Percentiles rank a stretch among this genome's conserved stretches.
Conservation (phyloP, 2,113 vertebrate species). For the Pipra filicauda region DNA sequence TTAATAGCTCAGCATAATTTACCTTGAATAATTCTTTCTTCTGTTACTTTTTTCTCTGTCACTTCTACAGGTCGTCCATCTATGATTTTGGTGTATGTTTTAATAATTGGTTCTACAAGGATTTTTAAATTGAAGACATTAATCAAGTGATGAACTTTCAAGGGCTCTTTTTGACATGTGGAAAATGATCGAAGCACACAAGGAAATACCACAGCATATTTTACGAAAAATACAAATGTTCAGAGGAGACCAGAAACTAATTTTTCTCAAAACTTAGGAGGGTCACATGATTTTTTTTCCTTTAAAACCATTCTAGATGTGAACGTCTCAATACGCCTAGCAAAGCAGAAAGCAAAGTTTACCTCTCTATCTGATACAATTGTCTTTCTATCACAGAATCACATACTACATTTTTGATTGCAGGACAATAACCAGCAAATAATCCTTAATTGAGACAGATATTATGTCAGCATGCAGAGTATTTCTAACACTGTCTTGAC, state of each 20-base stretch:
- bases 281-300: background rate
- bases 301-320: background rate
- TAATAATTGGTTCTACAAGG: conserved; percentile 75
- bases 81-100: conserved; percentile 80
- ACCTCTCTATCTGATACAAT: background rate
- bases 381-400: background rate
- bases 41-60: conserved; percentile 77
- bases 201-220: background rate
- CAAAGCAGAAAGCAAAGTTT: background rate
- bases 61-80: conserved; percentile 77
- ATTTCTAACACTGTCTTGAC: background rate
- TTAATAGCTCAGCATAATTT: background rate
- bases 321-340: background rate
- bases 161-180: background rate
- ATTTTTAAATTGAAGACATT: conserved; percentile 54
- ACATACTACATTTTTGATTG: background rate
- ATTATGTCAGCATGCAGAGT: background rate
- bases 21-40: conserved; percentile 81
- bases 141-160: background rate
- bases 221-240: background rate
- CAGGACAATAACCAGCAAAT: background rate
- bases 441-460: background rate
- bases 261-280: background rate
- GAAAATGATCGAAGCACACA: background rate
- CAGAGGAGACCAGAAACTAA: background rate